phyloP scores from a whole-genome alignment of 2,797 vertebrate genomes.

The Margarornis squamiger region DNA sequence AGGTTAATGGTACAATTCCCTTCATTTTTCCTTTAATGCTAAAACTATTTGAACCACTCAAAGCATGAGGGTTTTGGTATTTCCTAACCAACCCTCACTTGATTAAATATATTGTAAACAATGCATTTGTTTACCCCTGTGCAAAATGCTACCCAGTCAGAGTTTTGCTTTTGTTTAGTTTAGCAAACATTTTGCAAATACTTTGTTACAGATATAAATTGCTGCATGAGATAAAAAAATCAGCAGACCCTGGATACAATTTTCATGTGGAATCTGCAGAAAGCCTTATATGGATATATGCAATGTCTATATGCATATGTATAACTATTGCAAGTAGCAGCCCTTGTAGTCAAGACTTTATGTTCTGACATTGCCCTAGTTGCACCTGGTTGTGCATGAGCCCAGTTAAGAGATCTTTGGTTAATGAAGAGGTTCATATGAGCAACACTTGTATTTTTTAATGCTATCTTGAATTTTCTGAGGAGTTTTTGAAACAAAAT shows the following conservation, averaged over 20 bases:
- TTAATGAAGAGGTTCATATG: not conserved
- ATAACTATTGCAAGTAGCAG: not conserved
- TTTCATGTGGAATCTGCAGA: not conserved
- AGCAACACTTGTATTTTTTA: not conserved
- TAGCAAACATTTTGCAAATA: not conserved
- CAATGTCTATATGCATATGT: not conserved
- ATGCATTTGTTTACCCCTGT: not conserved
- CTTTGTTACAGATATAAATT: not conserved
- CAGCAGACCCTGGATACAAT: not conserved
- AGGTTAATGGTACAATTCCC: not conserved
- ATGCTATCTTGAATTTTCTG: not conserved
- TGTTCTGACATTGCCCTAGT: not conserved
- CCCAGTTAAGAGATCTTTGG: not conserved
- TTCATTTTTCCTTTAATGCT: not conserved
- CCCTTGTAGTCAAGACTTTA: rapidly evolving
- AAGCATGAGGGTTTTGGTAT: not conserved
- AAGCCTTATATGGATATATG: not conserved
- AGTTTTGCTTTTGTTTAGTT: constrained; percentile 5
- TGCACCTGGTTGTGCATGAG: not conserved
- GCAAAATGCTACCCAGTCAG: not conserved
- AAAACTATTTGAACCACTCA: not conserved
- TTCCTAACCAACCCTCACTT: not conserved
- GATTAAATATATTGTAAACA: not conserved
- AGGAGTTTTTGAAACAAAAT: not conserved
- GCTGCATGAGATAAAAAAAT: not conserved